Evolutionary conservation across 2,797 vertebrate species (phyloP).

Genomic region (Crypturellus tataupa): DNA sequence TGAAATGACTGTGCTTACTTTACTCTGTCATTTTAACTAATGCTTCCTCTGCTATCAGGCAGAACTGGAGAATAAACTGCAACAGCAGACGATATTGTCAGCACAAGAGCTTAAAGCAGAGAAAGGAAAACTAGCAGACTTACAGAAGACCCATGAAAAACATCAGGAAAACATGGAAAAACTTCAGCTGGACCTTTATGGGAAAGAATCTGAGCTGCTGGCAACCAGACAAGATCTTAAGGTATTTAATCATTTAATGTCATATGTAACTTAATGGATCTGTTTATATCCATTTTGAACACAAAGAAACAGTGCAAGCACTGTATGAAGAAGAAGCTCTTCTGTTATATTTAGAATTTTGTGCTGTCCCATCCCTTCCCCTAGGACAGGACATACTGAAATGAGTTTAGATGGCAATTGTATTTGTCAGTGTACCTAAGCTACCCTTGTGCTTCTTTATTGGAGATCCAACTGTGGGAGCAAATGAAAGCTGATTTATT

Average conservation of each 20-base stretch:
- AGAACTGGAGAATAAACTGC: conserved; percentile 87
- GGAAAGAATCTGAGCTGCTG: conserved; percentile 94
- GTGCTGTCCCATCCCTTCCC: background rate
- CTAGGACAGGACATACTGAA: background rate
- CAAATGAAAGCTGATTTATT: background rate
- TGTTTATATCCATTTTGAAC: conserved; percentile 13
- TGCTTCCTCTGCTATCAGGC: conserved; percentile 78
- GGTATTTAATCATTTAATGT: conserved; percentile 78
- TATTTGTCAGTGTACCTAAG: background rate
- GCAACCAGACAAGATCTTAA: conserved; percentile 93
- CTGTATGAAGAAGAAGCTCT: background rate
- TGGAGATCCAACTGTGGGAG: background rate
- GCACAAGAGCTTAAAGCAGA: conserved; percentile 84
- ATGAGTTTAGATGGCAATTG: background rate
- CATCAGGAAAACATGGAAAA: conserved; percentile 83
- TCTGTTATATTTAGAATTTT: background rate
- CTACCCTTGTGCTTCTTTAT: background rate
- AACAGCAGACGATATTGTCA: conserved; percentile 82
- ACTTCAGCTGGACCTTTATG: conserved; percentile 92
- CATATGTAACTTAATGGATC: background rate
- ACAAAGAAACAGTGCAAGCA: background rate
- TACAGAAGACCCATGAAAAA: conserved; percentile 84
- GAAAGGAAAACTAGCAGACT: conserved; percentile 80
- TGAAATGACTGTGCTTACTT: background rate
- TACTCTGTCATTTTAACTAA: background rate